Evolutionary conservation across 2,113 vertebrate genomes (phyloP).

Genomic region (Rhagologus leucostigma): DNA sequence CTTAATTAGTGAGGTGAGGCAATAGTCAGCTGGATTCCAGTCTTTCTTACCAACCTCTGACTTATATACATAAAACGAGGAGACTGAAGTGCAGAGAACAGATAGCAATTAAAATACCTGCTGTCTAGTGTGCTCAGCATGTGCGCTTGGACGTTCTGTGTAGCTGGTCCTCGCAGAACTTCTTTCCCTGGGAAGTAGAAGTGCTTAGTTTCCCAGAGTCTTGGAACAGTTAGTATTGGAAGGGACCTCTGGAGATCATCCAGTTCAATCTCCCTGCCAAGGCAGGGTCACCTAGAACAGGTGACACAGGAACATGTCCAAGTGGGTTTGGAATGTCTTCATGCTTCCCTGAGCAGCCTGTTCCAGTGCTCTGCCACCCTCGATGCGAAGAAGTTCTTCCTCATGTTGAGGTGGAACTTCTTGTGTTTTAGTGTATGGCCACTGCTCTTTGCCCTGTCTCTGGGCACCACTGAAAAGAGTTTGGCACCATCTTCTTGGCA

Average conservation of each 20-base stretch:
- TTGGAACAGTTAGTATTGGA: not conserved
- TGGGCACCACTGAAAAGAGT: not conserved
- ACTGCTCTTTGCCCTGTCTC: not conserved
- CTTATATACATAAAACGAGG: not conserved
- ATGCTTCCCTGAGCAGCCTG: not conserved
- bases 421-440: not conserved
- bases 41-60: not conserved
- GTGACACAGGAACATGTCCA: not conserved
- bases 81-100: not conserved
- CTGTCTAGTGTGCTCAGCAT: fast-evolving
- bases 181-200: not conserved
- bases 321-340: not conserved
- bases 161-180: not conserved
- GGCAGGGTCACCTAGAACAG: not conserved
- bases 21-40: not conserved
- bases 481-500: not conserved
- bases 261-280: not conserved
- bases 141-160: not conserved
- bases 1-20: not conserved
- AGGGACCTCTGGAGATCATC: not conserved
- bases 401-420: not conserved
- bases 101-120: not conserved
- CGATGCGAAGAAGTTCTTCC: not conserved
- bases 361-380: not conserved
- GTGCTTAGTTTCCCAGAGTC: not conserved